phyloP scores from a whole-genome alignment of 1,140 invertebrate genomes.

The Cephus cinctus region DNA sequence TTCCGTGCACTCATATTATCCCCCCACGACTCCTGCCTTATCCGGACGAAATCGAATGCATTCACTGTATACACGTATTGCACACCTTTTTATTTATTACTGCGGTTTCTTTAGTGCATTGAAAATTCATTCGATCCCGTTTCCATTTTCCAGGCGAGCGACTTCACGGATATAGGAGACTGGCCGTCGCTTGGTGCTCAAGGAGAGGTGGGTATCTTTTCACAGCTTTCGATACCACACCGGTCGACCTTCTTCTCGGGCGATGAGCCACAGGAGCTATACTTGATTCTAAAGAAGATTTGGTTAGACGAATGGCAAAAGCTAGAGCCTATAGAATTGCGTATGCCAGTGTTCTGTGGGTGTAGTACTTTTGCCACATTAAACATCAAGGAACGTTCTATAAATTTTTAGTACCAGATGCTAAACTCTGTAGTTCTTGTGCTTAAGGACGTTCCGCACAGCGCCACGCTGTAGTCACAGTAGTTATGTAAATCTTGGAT shows the following conservation, averaged over 20 bases:
- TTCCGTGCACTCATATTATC: no score
- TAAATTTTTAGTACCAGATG: no score
- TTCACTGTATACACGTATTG: no score
- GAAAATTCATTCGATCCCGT: constrained; percentile 14
- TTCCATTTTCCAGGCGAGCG: constrained; percentile 64
- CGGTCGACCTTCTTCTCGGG: constrained; percentile 1
- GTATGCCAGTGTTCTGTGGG: constrained; percentile 22
- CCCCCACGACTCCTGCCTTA: no score
- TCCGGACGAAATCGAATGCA: no score
- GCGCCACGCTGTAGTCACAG: no score
- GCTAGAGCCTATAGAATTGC: constrained; percentile 37
- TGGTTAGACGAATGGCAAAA: constrained; percentile 30
- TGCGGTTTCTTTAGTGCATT: no score
- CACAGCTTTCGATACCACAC: not conserved
- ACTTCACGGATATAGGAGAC: constrained; percentile 72
- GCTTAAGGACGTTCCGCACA: no score
- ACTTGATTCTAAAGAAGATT: not conserved
- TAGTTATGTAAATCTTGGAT: no score
- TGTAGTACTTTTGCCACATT: constrained; percentile 47
- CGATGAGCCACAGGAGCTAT: not conserved
- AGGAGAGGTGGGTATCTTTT: constrained; percentile 44
- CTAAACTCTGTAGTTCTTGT: no score
- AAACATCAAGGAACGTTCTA: no score
- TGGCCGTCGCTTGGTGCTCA: constrained; percentile 75
- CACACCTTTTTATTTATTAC: no score